Conservation (phyloP, 2,888 invertebrate species). For the Stramonita haemastoma region DNA sequence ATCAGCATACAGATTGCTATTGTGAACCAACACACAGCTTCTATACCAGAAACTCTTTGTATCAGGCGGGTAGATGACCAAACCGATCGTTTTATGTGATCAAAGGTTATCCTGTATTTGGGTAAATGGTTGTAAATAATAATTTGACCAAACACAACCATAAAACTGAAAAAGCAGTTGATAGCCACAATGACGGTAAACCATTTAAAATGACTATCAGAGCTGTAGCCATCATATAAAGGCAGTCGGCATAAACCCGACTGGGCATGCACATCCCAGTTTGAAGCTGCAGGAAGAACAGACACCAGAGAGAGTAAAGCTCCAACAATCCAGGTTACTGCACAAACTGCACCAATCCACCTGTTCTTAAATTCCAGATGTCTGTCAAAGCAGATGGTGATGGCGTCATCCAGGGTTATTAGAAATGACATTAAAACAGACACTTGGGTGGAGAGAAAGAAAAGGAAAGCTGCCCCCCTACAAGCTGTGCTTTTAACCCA, state of each 20-base stretch:
- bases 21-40: neutral
- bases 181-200: neutral
- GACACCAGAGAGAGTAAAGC: neutral
- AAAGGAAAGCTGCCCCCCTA: neutral
- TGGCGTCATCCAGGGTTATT: neutral
- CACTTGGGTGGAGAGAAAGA: neutral
- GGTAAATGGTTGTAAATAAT: neutral
- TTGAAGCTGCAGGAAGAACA: neutral
- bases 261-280: neutral
- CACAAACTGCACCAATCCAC: neutral
- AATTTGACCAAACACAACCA: neutral
- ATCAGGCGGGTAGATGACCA: neutral
- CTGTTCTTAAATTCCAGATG: too few relatives aligned
- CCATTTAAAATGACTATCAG: neutral
- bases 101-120: neutral
- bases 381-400: neutral
- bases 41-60: neutral
- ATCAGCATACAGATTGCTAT: neutral
- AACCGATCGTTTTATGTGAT: neutral
- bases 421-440: neutral
- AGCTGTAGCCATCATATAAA: neutral
- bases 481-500: neutral
- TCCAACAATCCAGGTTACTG: neutral
- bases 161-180: neutral
- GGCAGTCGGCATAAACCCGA: neutral